These are phyloP conservation scores for Natrix natrix DNA, from an alignment of 2,797 vertebrate species.

Conservation along the genomic window DNA sequence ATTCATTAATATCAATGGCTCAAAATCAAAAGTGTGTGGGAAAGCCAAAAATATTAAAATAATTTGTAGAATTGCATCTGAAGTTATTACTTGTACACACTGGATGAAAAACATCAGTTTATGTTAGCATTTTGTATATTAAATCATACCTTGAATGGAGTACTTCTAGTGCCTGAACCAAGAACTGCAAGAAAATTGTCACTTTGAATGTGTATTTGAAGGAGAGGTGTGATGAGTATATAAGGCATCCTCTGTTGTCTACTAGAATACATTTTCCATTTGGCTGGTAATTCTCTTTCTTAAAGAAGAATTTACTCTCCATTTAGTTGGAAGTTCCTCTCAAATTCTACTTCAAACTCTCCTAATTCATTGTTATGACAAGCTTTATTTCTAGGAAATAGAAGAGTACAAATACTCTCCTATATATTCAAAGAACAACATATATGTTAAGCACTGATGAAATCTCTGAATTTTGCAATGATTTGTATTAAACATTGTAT, in stretches of 20 bases:
- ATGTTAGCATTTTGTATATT: neutral
- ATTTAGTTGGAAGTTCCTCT: neutral
- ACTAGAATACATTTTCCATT: neutral
- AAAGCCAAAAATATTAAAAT: neutral
- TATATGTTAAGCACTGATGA: conserved; percentile 22
- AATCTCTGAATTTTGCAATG: neutral
- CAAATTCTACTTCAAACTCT: neutral
- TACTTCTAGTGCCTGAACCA: neutral
- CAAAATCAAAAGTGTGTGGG: neutral
- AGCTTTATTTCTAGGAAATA: neutral
- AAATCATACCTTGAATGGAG: neutral
- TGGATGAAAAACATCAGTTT: neutral
- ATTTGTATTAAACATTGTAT: neutral
- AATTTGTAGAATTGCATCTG: neutral
- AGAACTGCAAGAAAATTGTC: neutral
- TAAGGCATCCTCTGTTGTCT: neutral
- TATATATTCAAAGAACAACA: neutral
- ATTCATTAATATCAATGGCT: neutral
- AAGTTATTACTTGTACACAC: neutral
- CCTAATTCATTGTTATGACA: neutral
- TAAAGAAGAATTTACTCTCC: too few species aligned
- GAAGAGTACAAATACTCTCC: neutral
- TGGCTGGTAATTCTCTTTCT: neutral
- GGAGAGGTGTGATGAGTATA: neutral
- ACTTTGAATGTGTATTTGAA: neutral